phyloP scores from a whole-genome alignment of 2,113 vertebrate genomes.

The Anthoscopus minutus region DNA sequence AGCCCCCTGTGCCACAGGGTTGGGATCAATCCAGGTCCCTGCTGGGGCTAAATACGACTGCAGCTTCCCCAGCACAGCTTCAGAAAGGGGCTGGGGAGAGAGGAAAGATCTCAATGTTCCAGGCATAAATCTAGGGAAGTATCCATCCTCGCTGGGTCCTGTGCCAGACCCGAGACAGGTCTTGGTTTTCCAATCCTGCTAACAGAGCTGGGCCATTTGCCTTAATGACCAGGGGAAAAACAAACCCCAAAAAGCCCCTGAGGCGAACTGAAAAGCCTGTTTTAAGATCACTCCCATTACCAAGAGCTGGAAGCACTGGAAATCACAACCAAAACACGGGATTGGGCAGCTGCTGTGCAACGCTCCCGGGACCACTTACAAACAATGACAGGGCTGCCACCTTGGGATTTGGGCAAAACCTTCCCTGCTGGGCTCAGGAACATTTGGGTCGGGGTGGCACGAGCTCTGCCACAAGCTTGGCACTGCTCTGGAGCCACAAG shows the following conservation, averaged over 20 bases:
- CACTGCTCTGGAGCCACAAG: not conserved
- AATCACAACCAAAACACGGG: fast-evolving
- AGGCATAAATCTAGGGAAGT: constrained; percentile 14
- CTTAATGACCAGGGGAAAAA: not conserved
- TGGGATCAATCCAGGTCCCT: not conserved
- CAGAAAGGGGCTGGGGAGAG: not conserved
- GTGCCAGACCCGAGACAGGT: not conserved
- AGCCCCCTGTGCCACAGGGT: fast-evolving
- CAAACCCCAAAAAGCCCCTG: fast-evolving
- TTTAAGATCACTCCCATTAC: not conserved
- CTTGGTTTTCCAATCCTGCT: not conserved
- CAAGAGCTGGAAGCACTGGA: not conserved
- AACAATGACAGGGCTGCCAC: not conserved
- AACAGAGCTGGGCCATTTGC: not conserved
- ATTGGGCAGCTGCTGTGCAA: not conserved
- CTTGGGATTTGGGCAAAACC: not conserved
- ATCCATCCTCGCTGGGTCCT: not conserved
- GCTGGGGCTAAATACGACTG: not conserved
- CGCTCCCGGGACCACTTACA: fast-evolving
- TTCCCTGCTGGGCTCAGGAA: not conserved
- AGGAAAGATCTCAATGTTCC: constrained; percentile 33
- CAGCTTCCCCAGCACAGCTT: not conserved
- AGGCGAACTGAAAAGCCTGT: fast-evolving
- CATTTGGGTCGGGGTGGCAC: fast-evolving
- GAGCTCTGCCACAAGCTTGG: not conserved